Conservation (phyloP, 2,888 invertebrate genomes). For the Congeria kusceri region DNA sequence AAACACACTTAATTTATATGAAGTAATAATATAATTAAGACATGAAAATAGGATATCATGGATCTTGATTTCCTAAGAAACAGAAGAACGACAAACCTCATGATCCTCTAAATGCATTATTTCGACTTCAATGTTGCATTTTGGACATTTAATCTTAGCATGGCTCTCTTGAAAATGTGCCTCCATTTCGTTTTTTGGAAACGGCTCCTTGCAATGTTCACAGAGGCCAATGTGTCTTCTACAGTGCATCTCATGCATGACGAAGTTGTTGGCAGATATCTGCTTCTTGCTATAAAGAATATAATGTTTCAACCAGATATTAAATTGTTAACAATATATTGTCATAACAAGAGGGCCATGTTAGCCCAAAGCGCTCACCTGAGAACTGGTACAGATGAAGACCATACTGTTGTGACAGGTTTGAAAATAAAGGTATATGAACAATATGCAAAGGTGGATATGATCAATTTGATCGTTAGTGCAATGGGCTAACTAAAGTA, state of each 20-base stretch:
- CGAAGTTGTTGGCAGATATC: slow-evolving; percentile 89
- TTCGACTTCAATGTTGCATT: slow-evolving; percentile 83
- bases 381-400: too few relatives aligned
- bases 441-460: too few relatives aligned
- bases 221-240: slow-evolving; percentile 89
- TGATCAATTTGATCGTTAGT: too few relatives aligned
- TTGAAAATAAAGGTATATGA: too few relatives aligned
- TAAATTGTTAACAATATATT: background rate
- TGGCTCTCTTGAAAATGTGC: slow-evolving; percentile 87
- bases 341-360: too few relatives aligned
- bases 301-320: slow-evolving; percentile 1
- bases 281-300: slow-evolving; percentile 88
- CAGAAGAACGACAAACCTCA: slow-evolving; percentile 80
- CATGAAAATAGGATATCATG: slow-evolving; percentile 3
- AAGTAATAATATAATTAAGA: too few relatives aligned
- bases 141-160: slow-evolving; percentile 86
- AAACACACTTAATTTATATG: too few relatives aligned
- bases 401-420: too few relatives aligned
- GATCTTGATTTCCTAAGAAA: background rate
- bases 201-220: slow-evolving; percentile 89
- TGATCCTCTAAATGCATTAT: slow-evolving; percentile 82
- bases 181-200: slow-evolving; percentile 88
- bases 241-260: slow-evolving; percentile 90
- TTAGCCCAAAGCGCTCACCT: too few relatives aligned
- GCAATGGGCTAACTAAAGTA: too few relatives aligned